phyloP scores from a whole-genome alignment of 2,888 invertebrate genomes.

The Acleris cristana region DNA sequence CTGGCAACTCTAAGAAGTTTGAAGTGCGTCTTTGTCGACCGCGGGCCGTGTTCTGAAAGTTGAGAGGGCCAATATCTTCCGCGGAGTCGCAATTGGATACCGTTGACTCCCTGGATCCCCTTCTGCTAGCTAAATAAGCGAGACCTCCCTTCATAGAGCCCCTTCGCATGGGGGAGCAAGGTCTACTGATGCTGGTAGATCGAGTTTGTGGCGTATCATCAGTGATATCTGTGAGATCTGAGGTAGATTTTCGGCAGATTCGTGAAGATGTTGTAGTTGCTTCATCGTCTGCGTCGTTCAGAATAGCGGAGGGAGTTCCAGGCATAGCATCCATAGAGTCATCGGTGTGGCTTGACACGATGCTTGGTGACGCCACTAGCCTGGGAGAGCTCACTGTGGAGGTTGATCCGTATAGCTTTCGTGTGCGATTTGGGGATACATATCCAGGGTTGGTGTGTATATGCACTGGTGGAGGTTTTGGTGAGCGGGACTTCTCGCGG shows the following conservation, averaged over 20 bases:
- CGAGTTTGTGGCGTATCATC: slow-evolving; percentile 84
- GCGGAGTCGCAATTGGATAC: slow-evolving; percentile 86
- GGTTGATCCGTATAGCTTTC: slow-evolving; percentile 73
- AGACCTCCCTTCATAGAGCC: slow-evolving; percentile 88
- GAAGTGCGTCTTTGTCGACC: slow-evolving; percentile 92
- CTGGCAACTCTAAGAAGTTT: slow-evolving; percentile 93
- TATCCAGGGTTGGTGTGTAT: slow-evolving; percentile 86
- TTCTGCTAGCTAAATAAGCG: slow-evolving; percentile 92
- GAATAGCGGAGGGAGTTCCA: slow-evolving; percentile 68
- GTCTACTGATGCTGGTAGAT: slow-evolving; percentile 85
- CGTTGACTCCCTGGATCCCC: slow-evolving; percentile 92
- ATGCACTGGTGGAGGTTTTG: slow-evolving; percentile 81
- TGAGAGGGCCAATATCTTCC: slow-evolving; percentile 91
- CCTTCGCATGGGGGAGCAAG: slow-evolving; percentile 86
- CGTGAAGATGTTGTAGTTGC: slow-evolving; percentile 74
- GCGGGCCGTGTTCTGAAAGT: slow-evolving; percentile 90
- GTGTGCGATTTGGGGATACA: slow-evolving; percentile 78
- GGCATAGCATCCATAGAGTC: slow-evolving; percentile 74
- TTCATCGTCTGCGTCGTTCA: slow-evolving; percentile 75
- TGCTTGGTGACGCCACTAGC: slow-evolving; percentile 74
- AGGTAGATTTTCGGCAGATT: slow-evolving; percentile 89
- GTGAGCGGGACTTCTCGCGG: slow-evolving; percentile 74
- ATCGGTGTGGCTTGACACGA: slow-evolving; percentile 78
- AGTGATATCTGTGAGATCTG: slow-evolving; percentile 87
- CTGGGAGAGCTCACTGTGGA: slow-evolving; percentile 76